Conservation (phyloP, 2,113 vertebrate species). For the Alaudala cheleensis region DNA sequence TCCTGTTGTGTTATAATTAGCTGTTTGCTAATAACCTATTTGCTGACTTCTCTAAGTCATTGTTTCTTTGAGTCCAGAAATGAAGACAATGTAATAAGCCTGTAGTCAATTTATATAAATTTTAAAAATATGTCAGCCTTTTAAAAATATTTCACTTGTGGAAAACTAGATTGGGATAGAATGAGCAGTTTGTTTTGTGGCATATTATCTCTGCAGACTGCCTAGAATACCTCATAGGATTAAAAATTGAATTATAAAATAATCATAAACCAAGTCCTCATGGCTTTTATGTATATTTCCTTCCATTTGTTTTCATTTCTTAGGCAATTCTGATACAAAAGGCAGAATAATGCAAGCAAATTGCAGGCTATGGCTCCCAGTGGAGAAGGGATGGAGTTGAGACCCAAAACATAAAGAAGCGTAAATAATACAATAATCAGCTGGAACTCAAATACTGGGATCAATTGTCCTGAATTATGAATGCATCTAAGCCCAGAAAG, state of each 20-base stretch:
- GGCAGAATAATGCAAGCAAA: constrained; percentile 32
- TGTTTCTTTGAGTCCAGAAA: background rate
- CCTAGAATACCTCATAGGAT: background rate
- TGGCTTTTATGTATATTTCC: constrained; percentile 36
- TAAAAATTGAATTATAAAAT: constrained; percentile 46
- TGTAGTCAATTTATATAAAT: background rate
- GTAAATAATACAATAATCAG: constrained; percentile 46
- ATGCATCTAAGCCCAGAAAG: background rate
- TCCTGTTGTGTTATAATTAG: background rate
- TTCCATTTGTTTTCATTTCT: constrained; percentile 55
- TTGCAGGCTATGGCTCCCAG: background rate
- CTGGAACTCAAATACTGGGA: constrained; percentile 9
- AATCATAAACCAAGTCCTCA: background rate
- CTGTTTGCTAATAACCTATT: background rate
- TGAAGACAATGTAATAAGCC: background rate
- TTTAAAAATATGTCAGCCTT: background rate
- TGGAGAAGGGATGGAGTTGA: background rate
- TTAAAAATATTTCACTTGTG: background rate
- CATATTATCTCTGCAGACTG: background rate
- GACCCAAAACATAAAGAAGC: background rate
- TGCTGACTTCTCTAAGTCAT: background rate
- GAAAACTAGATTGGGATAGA: background rate
- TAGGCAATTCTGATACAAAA: constrained; percentile 30
- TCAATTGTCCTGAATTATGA: constrained; percentile 55
- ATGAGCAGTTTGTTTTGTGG: background rate